phyloP scores from a whole-genome alignment of 2,888 invertebrate genomes.

The Limnephilus rhombicus region DNA sequence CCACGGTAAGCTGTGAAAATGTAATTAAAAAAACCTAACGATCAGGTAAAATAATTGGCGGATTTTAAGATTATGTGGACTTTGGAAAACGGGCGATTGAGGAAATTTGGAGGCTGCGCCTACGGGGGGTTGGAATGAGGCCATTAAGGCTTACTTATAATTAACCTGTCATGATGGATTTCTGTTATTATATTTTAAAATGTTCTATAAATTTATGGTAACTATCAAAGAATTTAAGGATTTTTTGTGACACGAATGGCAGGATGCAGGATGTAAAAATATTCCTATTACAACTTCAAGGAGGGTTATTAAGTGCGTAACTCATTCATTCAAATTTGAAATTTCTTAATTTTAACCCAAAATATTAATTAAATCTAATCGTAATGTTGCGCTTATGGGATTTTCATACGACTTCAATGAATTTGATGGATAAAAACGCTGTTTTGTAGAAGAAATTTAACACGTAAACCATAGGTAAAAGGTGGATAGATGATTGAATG shows the following conservation, averaged over 20 bases:
- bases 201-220: background rate
- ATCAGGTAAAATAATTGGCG: background rate
- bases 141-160: background rate
- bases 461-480: too few species aligned
- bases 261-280: too few species aligned
- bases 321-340: too few species aligned
- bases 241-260: background rate
- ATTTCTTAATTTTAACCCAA: too few species aligned
- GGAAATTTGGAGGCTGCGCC: background rate
- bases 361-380: too few species aligned
- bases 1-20: background rate
- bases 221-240: background rate
- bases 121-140: background rate
- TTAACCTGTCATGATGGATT: background rate
- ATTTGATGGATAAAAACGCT: too few species aligned
- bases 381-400: too few species aligned
- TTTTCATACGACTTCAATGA: too few species aligned
- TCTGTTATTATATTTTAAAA: background rate
- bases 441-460: too few species aligned
- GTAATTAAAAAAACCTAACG: background rate
- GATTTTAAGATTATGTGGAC: background rate
- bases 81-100: background rate
- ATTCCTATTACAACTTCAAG: too few species aligned
- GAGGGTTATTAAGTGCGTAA: too few species aligned
- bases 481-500: too few species aligned